Base-by-base conservation (phyloP, 1,140 invertebrate species). In the Bombus sylvicola region DNA sequence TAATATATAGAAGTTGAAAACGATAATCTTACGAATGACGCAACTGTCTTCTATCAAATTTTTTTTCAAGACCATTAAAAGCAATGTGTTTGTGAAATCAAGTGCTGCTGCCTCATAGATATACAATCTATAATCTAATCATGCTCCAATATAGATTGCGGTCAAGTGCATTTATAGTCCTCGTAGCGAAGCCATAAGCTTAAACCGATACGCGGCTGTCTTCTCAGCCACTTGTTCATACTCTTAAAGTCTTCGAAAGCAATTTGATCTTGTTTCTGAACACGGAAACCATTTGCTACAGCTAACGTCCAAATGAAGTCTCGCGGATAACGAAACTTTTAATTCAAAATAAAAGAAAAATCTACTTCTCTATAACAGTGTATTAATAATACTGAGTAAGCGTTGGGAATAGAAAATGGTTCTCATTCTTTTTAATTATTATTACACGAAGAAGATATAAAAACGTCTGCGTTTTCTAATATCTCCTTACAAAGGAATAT, bases 141-240 rank as follows among this genome's bases (percentile, higher is more conserved):
- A 57, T 74, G 78, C 34, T 39, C 71, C 18, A 22, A 43, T 81
- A 85, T 85, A 74, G 74, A 85, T 81, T n/a, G 69, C 78, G 69
- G 78, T 85, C 83, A 81, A 85, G 78, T 81, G 83, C 43, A 31
- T 41, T 62, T 57, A 53, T 22, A 81, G 69, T 73, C 77, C 57
- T 74, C 39, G 10, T 6, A 47, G 69, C 9, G 83, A 85, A 85
- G 77, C 83, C 83, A n/a, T 85, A 66, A 53, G 39, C 10, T 62
- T 31, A 34, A 71, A 80, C 68, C 53, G 31, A 85, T 34, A 37
- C 57, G 22, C 8, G 28, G 31, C 15, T 84, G 59, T 83, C 77
- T 83, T 77, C 76, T 47, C 39, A 39, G 25, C 28, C 76, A 39
- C 25, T 83, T 68, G 47, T 57, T 69, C 22, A 12, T 37, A 72